Percentiles rank a stretch among this genome's conserved stretches.
Conservation (phyloP, 1,140 invertebrate species). For the Triops cancriformis region DNA sequence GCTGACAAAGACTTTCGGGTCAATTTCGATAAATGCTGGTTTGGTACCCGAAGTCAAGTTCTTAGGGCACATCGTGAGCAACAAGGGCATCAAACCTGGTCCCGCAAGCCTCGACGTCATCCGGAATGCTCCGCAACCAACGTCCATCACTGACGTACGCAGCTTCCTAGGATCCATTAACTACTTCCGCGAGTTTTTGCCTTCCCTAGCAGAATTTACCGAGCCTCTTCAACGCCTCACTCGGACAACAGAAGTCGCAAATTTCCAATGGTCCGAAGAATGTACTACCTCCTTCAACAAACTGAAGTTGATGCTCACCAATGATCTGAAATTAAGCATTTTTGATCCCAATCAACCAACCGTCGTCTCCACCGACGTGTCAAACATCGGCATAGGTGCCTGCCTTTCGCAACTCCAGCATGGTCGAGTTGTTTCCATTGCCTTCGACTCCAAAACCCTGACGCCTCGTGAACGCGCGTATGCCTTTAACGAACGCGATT, state of each 20-base stretch:
- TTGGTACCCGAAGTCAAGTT: slow-evolving; percentile 35
- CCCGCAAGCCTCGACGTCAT: slow-evolving; percentile 39
- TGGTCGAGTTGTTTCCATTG: slow-evolving; percentile 32
- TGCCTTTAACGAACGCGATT: slow-evolving; percentile 15
- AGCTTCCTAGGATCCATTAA: not conserved
- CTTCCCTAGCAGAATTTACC: no score
- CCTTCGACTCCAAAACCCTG: slow-evolving; percentile 35
- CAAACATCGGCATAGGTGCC: not conserved
- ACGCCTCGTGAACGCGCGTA: no score
- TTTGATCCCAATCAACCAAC: not conserved
- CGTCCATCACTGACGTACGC: not conserved
- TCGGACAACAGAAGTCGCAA: not conserved
- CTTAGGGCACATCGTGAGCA: no score
- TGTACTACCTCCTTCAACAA: slow-evolving; percentile 39
- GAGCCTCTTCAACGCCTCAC: no score
- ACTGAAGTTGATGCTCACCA: no score
- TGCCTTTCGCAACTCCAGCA: not conserved
- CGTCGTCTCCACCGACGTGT: not conserved
- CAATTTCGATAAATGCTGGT: slow-evolving; percentile 39
- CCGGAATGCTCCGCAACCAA: slow-evolving; percentile 34
- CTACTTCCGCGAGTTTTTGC: no score
- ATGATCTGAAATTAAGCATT: not conserved
- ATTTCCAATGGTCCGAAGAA: slow-evolving; percentile 33
- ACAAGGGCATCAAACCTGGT: slow-evolving; percentile 36
- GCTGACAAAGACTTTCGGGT: slow-evolving; percentile 33